These are phyloP conservation scores for Sinocyclocheilus grahami DNA, from an alignment of 2,113 vertebrate genomes.

Conservation along the genomic window DNA sequence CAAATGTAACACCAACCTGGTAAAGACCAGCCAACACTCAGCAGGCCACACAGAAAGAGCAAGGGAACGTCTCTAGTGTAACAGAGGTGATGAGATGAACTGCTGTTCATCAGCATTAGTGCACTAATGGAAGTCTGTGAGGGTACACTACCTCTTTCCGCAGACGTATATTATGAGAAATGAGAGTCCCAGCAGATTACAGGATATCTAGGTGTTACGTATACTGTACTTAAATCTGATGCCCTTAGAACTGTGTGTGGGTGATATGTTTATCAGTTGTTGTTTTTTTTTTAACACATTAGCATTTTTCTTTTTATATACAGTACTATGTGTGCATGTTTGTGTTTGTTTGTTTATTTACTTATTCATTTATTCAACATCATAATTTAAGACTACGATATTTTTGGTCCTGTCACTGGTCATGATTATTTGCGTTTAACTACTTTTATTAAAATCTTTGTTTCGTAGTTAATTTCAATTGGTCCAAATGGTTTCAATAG, in stretches of 20 bases:
- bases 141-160: background rate
- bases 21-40: slow-evolving; percentile 8
- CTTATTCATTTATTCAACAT: background rate
- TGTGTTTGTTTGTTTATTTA: background rate
- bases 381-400: background rate
- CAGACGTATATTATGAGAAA: background rate
- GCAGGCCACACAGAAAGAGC: background rate
- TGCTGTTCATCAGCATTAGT: slow-evolving; percentile 45
- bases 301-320: background rate
- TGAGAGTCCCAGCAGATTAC: background rate
- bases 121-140: slow-evolving; percentile 24
- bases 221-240: background rate
- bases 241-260: background rate
- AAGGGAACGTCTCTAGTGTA: background rate
- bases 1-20: slow-evolving; percentile 24
- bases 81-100: slow-evolving; percentile 7
- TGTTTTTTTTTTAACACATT: too few relatives aligned
- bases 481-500: background rate
- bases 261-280: background rate
- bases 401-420: background rate
- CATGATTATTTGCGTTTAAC: background rate
- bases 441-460: background rate
- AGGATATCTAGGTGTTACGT: background rate
- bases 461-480: background rate
- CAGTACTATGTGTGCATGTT: background rate